A percentile compares a stretch with the other conserved stretches of the same genome.
phyloP scores from a whole-genome alignment of 1,140 invertebrate genomes.

The Micrasema minimum region DNA sequence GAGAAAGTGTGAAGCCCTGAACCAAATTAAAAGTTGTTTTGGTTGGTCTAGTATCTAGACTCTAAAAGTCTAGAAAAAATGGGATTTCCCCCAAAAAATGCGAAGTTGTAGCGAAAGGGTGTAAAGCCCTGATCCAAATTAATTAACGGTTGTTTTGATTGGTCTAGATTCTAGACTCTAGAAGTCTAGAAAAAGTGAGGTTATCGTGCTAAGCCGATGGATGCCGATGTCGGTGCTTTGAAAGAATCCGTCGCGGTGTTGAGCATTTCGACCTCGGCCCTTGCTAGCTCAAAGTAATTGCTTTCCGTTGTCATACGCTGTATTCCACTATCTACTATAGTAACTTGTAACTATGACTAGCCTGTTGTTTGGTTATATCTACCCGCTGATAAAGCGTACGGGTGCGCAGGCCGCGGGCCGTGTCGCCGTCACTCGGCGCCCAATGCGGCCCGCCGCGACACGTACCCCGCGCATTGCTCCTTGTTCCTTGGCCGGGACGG shows the following conservation, averaged over 20 bases:
- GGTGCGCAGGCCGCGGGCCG: slow-evolving; percentile 4
- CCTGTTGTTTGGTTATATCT: background rate
- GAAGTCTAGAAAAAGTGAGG: slow-evolving; percentile 2
- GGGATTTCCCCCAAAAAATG: too few relatives aligned
- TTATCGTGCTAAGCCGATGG: too few relatives aligned
- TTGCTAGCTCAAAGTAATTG: slow-evolving; percentile 23
- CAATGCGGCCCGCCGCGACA: slow-evolving; percentile 33
- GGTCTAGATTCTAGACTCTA: too few relatives aligned
- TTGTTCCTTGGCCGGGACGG: slow-evolving; percentile 30
- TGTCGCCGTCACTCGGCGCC: slow-evolving; percentile 33
- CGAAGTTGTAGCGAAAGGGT: too few relatives aligned
- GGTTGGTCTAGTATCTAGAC: too few relatives aligned
- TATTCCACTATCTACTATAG: background rate
- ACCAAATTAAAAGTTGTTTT: too few relatives aligned
- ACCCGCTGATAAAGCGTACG: background rate
- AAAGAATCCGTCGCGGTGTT: slow-evolving; percentile 23
- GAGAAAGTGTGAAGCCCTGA: too few relatives aligned
- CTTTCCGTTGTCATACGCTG: background rate
- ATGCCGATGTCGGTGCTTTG: background rate
- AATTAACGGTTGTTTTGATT: slow-evolving; percentile 3
- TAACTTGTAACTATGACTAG: background rate
- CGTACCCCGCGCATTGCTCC: slow-evolving; percentile 29
- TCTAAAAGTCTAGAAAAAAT: too few relatives aligned
- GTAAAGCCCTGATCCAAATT: background rate
- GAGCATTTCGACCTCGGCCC: slow-evolving; percentile 37